phyloP scores from a whole-genome alignment of 2,113 vertebrate species.

The Probosciger aterrimus region DNA sequence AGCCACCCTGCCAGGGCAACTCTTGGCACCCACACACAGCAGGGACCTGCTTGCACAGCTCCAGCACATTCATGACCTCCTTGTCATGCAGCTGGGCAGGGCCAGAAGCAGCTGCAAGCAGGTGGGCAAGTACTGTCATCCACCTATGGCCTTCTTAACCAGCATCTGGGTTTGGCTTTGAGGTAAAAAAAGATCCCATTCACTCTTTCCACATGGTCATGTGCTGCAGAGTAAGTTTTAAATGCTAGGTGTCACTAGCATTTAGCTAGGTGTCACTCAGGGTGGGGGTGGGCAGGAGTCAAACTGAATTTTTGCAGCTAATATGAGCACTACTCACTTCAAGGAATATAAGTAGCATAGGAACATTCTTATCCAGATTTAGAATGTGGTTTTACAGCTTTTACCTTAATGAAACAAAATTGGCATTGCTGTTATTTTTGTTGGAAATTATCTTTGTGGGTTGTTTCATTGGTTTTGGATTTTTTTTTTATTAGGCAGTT shows the following conservation, averaged over 20 bases:
- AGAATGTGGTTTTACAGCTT: background rate
- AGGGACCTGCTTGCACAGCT: background rate
- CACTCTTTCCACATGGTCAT: background rate
- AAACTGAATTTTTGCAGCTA: background rate
- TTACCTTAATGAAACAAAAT: background rate
- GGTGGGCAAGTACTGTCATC: rapidly evolving
- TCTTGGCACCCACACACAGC: background rate
- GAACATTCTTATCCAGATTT: background rate
- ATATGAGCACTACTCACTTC: background rate
- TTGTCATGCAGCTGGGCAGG: rapidly evolving
- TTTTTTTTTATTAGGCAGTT: background rate
- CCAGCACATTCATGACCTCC: background rate
- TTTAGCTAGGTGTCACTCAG: background rate
- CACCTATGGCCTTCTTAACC: background rate
- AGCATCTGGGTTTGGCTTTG: background rate
- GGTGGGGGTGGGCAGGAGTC: background rate
- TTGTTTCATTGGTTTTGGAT: background rate
- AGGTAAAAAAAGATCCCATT: background rate
- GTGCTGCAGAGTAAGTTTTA: background rate
- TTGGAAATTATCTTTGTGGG: background rate
- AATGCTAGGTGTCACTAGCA: background rate
- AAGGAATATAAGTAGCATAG: background rate
- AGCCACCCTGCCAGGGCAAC: background rate
- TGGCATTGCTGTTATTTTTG: background rate
- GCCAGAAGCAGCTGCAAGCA: background rate